Conservation (phyloP, 1,140 invertebrate genomes). For the Hirudo medicinalis region DNA sequence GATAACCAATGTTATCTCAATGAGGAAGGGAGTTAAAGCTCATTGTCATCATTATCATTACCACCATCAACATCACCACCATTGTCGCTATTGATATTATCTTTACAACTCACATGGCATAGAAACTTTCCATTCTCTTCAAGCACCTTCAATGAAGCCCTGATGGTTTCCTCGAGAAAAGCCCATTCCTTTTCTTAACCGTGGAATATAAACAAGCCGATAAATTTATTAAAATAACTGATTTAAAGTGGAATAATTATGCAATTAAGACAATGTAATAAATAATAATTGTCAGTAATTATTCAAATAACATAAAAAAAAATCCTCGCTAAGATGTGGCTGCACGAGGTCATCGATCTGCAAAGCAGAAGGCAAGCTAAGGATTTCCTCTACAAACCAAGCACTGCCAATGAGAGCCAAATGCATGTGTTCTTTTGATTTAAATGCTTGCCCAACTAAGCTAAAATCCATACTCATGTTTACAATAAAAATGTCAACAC, state of each 20-base stretch:
- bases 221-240: too few species aligned
- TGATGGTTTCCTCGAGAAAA: neutral
- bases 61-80: too few species aligned
- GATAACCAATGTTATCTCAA: neutral
- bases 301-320: neutral
- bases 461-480: neutral
- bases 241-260: too few species aligned
- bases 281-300: neutral
- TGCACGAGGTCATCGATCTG: neutral
- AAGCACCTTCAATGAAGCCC: neutral
- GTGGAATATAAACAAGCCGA: neutral
- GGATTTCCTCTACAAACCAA: neutral
- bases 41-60: too few species aligned
- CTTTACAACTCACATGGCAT: neutral
- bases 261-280: too few species aligned
- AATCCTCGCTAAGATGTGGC: neutral
- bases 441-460: neutral
- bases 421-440: neutral
- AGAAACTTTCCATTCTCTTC: neutral
- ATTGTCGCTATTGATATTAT: too few species aligned
- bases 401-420: neutral
- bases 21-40: neutral
- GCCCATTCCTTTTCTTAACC: neutral
- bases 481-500: neutral
- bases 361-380: neutral